phyloP scores from a whole-genome alignment of 1,140 invertebrate species.

The Pseudomyrmex sp. region DNA sequence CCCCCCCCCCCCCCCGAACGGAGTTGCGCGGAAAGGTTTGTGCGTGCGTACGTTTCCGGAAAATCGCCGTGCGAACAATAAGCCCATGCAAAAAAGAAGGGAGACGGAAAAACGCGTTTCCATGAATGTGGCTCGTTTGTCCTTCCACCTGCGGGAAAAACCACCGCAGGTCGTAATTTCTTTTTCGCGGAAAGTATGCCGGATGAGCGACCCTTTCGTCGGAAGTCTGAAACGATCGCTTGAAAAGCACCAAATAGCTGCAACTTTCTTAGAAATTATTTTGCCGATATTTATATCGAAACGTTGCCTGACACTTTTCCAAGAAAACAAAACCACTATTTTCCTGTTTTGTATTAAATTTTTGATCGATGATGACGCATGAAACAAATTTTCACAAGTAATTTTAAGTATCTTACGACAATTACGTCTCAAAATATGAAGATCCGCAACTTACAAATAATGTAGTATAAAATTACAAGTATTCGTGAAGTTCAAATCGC shows the following conservation, averaged over 20 bases:
- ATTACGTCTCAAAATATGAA: not conserved
- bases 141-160: constrained; percentile 15
- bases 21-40: constrained; percentile 41
- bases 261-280: constrained; percentile 3
- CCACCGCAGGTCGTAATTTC: constrained; percentile 30
- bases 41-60: constrained; percentile 34
- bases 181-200: constrained; percentile 55
- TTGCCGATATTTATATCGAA: constrained; percentile 27
- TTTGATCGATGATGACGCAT: not conserved
- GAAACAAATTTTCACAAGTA: not conserved
- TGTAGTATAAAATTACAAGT: too few species aligned
- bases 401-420: too few species aligned
- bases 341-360: not conserved
- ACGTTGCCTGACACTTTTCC: constrained; percentile 6
- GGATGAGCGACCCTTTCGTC: constrained; percentile 43
- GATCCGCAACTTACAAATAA: not conserved
- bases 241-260: not conserved
- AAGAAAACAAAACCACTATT: not conserved
- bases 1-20: too few species aligned
- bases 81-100: constrained; percentile 1
- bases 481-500: not conserved
- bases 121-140: constrained; percentile 24
- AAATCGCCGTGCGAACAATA: not conserved
- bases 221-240: constrained; percentile 26
- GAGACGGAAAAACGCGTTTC: constrained; percentile 20